Conservation (phyloP, 1,140 invertebrate genomes). For the Lethrus apterus region DNA sequence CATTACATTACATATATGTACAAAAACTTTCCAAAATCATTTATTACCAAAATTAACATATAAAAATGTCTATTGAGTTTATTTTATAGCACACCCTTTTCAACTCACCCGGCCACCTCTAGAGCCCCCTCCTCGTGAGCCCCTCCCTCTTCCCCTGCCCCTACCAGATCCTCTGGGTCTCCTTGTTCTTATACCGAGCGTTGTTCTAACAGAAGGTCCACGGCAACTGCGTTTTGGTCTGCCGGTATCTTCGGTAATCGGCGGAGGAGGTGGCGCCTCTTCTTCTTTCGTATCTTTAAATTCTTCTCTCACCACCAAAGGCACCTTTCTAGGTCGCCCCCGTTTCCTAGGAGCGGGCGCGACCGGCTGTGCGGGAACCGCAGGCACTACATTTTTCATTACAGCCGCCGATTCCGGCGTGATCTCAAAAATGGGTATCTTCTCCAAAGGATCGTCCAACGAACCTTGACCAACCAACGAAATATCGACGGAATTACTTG, state of each 20-base stretch:
- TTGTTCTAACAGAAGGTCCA: slow-evolving; percentile 31
- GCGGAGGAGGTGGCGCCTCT: slow-evolving; percentile 9
- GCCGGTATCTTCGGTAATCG: slow-evolving; percentile 19
- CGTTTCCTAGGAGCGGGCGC: slow-evolving; percentile 24
- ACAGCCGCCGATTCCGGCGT: slow-evolving; percentile 12
- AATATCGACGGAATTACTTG: background rate
- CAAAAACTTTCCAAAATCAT: too few relatives aligned
- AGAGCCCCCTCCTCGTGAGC: slow-evolving; percentile 13
- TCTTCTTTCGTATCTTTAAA: slow-evolving; percentile 28
- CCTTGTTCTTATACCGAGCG: slow-evolving; percentile 36
- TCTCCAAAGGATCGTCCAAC: slow-evolving; percentile 19
- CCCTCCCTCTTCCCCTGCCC: slow-evolving; percentile 25
- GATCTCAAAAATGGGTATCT: slow-evolving; percentile 21
- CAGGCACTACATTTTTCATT: slow-evolving; percentile 5
- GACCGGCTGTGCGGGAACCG: slow-evolving; percentile 11
- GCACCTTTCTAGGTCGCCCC: slow-evolving; percentile 29
- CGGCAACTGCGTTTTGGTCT: slow-evolving; percentile 39
- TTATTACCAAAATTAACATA: too few relatives aligned
- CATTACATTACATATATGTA: too few relatives aligned
- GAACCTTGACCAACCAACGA: background rate
- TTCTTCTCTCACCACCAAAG: slow-evolving; percentile 31
- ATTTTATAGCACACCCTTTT: slow-evolving; percentile 11
- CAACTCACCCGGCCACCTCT: slow-evolving; percentile 16
- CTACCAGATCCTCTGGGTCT: slow-evolving; percentile 30
- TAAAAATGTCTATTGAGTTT: slow-evolving; percentile 10